A percentile compares a stretch with the other conserved stretches of the same genome.
Evolutionary conservation across 2,797 vertebrate genomes (phyloP).

Genomic region (Neosilurus mollespiculum): DNA sequence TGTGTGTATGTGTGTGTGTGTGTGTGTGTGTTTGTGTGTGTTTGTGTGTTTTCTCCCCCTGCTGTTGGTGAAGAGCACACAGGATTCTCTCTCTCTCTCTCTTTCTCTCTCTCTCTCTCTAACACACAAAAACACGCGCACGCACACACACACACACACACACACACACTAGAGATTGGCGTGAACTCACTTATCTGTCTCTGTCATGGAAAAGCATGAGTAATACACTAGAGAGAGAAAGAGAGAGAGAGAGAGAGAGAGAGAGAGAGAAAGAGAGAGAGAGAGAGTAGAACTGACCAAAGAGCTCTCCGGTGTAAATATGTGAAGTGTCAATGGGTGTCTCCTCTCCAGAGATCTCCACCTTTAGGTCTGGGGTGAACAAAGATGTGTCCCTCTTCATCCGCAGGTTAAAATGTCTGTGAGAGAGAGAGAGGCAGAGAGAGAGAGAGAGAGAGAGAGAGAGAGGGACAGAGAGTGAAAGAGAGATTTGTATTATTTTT

Average conservation of each 20-base stretch:
- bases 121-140: not conserved
- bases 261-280: too few species aligned
- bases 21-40: not conserved
- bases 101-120: not conserved
- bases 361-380: slow-evolving; percentile 86
- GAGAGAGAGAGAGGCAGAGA: slow-evolving; percentile 31
- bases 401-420: slow-evolving; percentile 88
- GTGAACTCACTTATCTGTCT: not conserved
- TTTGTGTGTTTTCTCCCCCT: not conserved
- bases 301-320: slow-evolving; percentile 94
- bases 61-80: not conserved
- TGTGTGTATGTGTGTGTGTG: not conserved
- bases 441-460: slow-evolving; percentile 5
- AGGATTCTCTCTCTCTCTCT: not conserved
- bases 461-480: not conserved
- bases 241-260: too few species aligned
- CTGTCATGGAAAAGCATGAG: not conserved
- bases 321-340: slow-evolving; percentile 87
- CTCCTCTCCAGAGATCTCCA: slow-evolving; percentile 84
- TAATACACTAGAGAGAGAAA: not conserved
- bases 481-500: not conserved
- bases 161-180: not conserved
- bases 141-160: not conserved
- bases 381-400: slow-evolving; percentile 89
- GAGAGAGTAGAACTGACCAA: slow-evolving; percentile 82